Evolutionary conservation across 23 tunicate species (phyloP).

Genomic region (Halocynthia aurantium): DNA sequence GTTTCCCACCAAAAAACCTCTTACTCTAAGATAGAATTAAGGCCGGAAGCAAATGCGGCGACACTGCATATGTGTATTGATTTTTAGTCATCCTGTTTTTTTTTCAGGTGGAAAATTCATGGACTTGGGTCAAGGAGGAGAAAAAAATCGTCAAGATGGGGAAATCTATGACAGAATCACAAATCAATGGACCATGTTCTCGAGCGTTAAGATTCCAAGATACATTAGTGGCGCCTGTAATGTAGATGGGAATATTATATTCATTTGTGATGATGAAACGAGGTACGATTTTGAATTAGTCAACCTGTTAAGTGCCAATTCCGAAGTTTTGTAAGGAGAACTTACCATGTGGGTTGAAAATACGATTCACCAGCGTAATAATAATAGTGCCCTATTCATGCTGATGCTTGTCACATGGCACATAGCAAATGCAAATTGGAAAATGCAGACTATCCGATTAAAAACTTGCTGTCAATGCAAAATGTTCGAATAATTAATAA

Average conservation of each 20-base stretch:
- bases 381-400: no score
- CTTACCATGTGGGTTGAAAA: no score
- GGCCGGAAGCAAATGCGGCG: neutral
- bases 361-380: no score
- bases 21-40: neutral
- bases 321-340: no score
- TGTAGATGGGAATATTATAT: neutral
- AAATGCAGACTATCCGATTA: no score
- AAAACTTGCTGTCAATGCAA: no score
- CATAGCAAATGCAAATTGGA: no score
- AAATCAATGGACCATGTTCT: slow-evolving; percentile 7
- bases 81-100: neutral
- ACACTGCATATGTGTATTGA: neutral
- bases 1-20: neutral
- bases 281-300: neutral
- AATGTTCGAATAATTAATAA: no score
- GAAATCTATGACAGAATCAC: slow-evolving; percentile 6
- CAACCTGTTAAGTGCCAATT: no score
- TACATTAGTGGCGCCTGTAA: neutral
- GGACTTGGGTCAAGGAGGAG: slow-evolving; percentile 2
- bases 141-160: neutral
- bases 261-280: neutral
- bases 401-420: no score
- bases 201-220: neutral
- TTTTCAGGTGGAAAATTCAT: slow-evolving; percentile 1